Base-by-base conservation (phyloP, 1,140 invertebrate genomes). In the Tetraneura akinire region DNA sequence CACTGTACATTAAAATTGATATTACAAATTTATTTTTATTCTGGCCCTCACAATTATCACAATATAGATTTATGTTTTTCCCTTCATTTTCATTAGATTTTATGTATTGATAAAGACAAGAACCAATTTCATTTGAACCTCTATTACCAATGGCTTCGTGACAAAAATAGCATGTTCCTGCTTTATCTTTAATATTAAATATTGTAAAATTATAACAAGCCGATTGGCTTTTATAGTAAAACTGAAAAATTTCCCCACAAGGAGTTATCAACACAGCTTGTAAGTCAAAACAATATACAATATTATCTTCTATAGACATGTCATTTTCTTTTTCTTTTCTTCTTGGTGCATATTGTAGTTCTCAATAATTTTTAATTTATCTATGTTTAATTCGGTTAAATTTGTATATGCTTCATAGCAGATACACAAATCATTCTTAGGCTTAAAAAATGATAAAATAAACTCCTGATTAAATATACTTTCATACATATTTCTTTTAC, bases 81-180 rank as follows among this genome's bases (percentile, higher is more conserved):
- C 32, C 18, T 66, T 66, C 29, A 66, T 66, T 66, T 66, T 66
- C 16, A 1, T 42, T 21, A 11, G 62, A 37, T 66, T 66, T 66
- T 5, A 66, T 66, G 32, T 66, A 66, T n/a, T 66, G 62, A 66
- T 66, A 73, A 64, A 81, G 21, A 37, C 47, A 74, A 57, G 82
- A 80, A 51, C 49, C 55, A 37, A 82, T 70, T 57, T 82, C 80
- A 73, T 81, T 81, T 16, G 82, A 49, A 29, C 81, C 82, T 81
- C 47, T 64, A 23, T 60, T 60, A n/a, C 45, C 81, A 45, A 81
- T 51, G 42, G 45, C 53, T 45, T 82, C 76, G 73, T 81, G 53
- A 47, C 68, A 81, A 49, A 80, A 23, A 32, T 71, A 83, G 45
- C 73, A 81, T 26, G 71, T 32, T 29, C 80, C 45, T 73, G 60